A percentile compares a stretch with the other conserved stretches of the same genome.
phyloP scores from a whole-genome alignment of 2,888 invertebrate species.

The Exephanes ischioxanthus region DNA sequence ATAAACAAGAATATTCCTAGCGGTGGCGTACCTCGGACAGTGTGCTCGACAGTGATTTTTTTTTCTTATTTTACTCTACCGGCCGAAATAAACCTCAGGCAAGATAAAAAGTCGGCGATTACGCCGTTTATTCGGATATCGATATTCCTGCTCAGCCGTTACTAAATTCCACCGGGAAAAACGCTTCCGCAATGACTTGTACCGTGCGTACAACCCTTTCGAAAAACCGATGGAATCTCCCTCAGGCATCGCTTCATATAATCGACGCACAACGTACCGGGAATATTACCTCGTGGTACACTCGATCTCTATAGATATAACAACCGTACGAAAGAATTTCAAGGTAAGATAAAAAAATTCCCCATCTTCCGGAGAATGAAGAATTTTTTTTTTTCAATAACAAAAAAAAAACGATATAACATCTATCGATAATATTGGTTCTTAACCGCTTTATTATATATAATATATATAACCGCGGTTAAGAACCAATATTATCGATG shows the following conservation, averaged over 20 bases:
- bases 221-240: too few relatives aligned
- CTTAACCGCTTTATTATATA: background rate
- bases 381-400: background rate
- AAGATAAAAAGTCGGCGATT: background rate
- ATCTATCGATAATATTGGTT: slow-evolving; percentile 13
- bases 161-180: background rate
- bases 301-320: background rate
- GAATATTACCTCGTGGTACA: background rate
- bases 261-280: background rate
- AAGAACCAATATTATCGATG: too few relatives aligned
- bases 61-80: background rate
- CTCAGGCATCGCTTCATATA: background rate
- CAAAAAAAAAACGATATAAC: too few relatives aligned
- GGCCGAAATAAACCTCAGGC: background rate
- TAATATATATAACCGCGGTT: too few relatives aligned
- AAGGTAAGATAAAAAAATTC: background rate
- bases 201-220: too few relatives aligned
- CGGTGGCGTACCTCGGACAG: too few relatives aligned
- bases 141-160: background rate
- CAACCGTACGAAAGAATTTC: background rate
- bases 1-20: too few relatives aligned
- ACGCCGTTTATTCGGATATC: slow-evolving; percentile 4
- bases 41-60: too few relatives aligned
- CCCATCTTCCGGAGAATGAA: background rate
- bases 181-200: background rate